These are phyloP conservation scores for Polyergus mexicanus DNA, from an alignment of 1,140 invertebrate species.

Conservation along the genomic window DNA sequence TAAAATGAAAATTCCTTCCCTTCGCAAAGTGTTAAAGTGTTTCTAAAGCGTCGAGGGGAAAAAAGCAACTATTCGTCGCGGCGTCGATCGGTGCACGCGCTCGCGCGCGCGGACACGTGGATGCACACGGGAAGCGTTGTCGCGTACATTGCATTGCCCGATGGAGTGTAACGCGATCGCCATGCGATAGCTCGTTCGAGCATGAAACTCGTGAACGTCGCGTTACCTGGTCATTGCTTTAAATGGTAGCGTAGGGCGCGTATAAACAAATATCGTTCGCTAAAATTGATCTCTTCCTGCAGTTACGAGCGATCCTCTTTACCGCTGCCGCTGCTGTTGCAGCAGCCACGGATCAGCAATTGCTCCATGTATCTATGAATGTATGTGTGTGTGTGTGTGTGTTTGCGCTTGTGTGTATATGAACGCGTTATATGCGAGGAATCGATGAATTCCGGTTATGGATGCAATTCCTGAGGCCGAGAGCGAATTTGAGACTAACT, in stretches of 20 bases:
- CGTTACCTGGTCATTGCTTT: slow-evolving; percentile 34
- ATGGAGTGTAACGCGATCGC: slow-evolving; percentile 37
- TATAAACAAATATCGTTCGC: slow-evolving; percentile 49
- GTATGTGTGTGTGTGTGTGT: not conserved
- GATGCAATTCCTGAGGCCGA: slow-evolving; percentile 59
- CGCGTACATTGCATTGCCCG: slow-evolving; percentile 29
- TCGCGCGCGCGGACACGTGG: slow-evolving; percentile 50
- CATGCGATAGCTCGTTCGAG: slow-evolving; percentile 23
- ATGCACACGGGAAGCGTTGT: slow-evolving; percentile 33
- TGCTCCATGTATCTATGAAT: slow-evolving; percentile 3
- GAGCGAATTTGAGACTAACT: slow-evolving; percentile 59
- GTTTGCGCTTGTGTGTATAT: not conserved
- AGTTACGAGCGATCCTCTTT: not conserved
- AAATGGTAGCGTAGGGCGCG: slow-evolving; percentile 40
- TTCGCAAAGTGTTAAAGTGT: not conserved
- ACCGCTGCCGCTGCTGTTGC: not conserved
- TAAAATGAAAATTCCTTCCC: not conserved
- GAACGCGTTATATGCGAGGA: slow-evolving; percentile 40
- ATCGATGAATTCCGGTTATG: slow-evolving; percentile 59
- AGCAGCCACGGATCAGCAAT: slow-evolving; percentile 36
- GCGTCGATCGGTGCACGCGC: slow-evolving; percentile 37
- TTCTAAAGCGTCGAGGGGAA: slow-evolving; percentile 6
- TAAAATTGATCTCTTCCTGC: slow-evolving; percentile 44
- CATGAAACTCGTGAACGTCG: slow-evolving; percentile 46
- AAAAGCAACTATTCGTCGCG: not conserved